Evolutionary conservation across 2,797 vertebrate genomes (phyloP).

Genomic region (Onychomys torridus): DNA sequence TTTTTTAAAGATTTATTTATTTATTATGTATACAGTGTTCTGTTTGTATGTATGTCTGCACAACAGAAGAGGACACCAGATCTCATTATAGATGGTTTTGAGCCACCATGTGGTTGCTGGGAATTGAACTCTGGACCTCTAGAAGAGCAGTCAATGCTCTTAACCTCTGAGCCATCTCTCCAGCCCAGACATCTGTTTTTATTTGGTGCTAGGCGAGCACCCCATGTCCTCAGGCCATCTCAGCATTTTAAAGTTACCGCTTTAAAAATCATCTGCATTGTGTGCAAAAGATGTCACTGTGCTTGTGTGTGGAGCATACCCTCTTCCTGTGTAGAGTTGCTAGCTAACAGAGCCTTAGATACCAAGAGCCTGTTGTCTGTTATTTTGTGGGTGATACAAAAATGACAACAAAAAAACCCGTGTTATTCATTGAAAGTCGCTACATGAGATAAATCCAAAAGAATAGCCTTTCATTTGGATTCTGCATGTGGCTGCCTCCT

Average conservation of each 20-base stretch:
- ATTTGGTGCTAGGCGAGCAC: not conserved
- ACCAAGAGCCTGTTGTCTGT: not conserved
- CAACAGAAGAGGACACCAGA: too few relatives aligned
- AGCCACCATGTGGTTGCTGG: too few relatives aligned
- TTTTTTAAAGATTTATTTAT: too few relatives aligned
- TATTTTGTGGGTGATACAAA: not conserved
- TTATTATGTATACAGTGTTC: too few relatives aligned
- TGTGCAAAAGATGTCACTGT: not conserved
- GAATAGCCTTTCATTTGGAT: conserved; percentile 54
- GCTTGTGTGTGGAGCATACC: not conserved
- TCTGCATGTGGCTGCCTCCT: not conserved
- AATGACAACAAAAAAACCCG: not conserved
- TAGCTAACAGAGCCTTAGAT: not conserved
- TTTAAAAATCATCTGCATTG: not conserved
- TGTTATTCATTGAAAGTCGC: not conserved
- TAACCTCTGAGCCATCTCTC: too few relatives aligned
- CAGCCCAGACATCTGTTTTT: too few relatives aligned
- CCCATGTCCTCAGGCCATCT: not conserved
- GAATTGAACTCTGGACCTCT: too few relatives aligned
- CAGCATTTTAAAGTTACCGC: not conserved
- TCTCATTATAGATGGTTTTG: too few relatives aligned
- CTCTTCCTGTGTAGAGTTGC: not conserved
- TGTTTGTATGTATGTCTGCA: too few relatives aligned
- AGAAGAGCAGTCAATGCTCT: too few relatives aligned
- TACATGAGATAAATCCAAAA: conserved; percentile 37